Base-by-base conservation (phyloP, 92 coral and sea anemone species). In the Hydrozoanthus gracilis region DNA sequence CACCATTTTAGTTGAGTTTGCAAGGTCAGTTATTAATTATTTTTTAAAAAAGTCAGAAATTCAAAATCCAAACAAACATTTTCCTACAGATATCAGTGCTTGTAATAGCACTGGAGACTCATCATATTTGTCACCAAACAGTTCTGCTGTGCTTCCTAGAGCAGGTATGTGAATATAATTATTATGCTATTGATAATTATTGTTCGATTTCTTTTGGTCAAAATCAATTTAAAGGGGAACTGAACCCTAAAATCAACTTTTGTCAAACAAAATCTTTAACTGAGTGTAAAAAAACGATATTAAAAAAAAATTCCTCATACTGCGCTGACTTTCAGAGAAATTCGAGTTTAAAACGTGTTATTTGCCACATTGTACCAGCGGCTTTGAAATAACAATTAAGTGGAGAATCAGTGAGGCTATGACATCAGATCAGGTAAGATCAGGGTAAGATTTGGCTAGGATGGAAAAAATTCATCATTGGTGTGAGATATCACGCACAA, bases 41-140 rank as follows among this genome's bases (percentile, higher is more conserved):
- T 9, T 13, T n/a, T 51, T 49, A 13, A 48, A 18, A 44, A 46
- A n/a, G 11, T 50, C 39, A 50, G n/a, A 84, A 56, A 62, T 61
- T 27, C 39, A 61, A 62, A 62, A 76, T 3, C 39, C 62, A 6
- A 14, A n/a, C 66, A 56, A 80, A 39, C 14, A 64, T 52, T 77
- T 56, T 75, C 27, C 18, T 16, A 7, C 73, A 93, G 93, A 93
- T 82, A 91, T 93, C 62, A 78, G 83, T 62, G 88, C 89, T 73
- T 90, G 86, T 80, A 86, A 78, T 67, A 91, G 91, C 73, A 91
- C 96, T 11, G 82, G 85, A 48, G 93, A 93, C 39, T 93, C 96
- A 3, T 89, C 96, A 9, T 89, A 65, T 82, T 79, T 86, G 52
- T 92, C 96, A 45, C 90, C 92, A 61, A 84, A 55, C 58, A 79